These are phyloP conservation scores for Drosophila mayri DNA, from an alignment of 1,140 invertebrate species.

Conservation along the genomic window DNA sequence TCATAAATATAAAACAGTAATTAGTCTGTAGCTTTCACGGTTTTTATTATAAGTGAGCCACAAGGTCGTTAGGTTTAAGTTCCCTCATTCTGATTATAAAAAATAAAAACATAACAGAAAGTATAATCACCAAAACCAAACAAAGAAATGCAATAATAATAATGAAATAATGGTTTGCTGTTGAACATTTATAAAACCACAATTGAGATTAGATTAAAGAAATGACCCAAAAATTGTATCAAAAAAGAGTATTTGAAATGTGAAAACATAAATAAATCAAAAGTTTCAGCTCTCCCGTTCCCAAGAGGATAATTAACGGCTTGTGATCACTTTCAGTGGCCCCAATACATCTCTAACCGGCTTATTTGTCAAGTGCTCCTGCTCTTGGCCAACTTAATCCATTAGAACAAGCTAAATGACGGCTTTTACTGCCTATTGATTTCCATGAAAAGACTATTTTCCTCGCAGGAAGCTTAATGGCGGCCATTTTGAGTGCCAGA, in stretches of 20 bases:
- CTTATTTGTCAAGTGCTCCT: background rate
- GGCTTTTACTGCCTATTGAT: constrained; percentile 32
- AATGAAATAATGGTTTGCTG: too few relatives aligned
- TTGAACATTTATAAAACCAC: background rate
- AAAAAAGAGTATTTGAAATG: background rate
- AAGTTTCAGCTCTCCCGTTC: background rate
- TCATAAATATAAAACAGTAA: constrained; percentile 7
- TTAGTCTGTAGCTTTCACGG: background rate
- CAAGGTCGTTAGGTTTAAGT: constrained; percentile 10
- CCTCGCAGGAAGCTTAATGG: constrained; percentile 26
- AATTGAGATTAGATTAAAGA: background rate
- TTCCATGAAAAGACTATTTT: constrained; percentile 32
- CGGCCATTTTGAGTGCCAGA: constrained; percentile 40
- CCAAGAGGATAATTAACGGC: background rate
- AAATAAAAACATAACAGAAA: background rate
- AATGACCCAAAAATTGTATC: background rate
- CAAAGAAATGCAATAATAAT: constrained; percentile 14
- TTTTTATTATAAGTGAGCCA: constrained; percentile 1
- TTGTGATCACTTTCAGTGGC: constrained; percentile 2
- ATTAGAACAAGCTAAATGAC: constrained; percentile 19
- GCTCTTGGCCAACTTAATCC: constrained; percentile 7
- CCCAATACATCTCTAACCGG: background rate
- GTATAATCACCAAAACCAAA: background rate
- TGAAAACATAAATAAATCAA: background rate
- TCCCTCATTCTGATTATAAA: background rate